Percentiles rank a stretch among this genome's conserved stretches.
These are phyloP conservation scores for Brachionus koreanus DNA, from an alignment of 1,140 invertebrate species.

Conservation along the genomic window DNA sequence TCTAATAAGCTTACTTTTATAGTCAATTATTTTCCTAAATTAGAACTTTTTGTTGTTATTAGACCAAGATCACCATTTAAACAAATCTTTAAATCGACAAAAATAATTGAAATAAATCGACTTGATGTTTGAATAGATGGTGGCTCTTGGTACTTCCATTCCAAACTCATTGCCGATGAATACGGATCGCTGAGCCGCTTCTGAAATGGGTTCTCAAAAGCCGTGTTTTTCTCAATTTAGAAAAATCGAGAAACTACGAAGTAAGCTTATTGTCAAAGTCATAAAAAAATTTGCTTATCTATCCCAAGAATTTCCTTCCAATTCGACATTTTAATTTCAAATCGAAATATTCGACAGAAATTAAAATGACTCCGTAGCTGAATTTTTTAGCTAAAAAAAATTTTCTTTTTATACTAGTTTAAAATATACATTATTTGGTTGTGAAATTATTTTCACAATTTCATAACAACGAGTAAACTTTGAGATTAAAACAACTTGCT, in stretches of 20 bases:
- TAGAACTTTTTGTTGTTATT: not conserved
- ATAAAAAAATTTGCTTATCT: not conserved
- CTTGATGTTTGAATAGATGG: not conserved
- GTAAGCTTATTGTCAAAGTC: not conserved
- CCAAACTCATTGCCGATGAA: not conserved
- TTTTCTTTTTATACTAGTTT: not conserved
- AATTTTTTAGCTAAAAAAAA: not conserved
- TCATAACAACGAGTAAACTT: too few relatives aligned
- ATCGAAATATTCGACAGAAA: not conserved
- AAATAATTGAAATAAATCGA: not conserved
- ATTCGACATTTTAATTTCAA: not conserved
- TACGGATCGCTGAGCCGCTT: conserved; percentile 14
- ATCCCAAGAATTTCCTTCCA: not conserved
- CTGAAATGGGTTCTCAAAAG: conserved; percentile 12
- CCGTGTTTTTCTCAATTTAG: conserved; percentile 10
- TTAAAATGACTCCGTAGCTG: conserved; percentile 14
- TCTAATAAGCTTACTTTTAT: too few relatives aligned
- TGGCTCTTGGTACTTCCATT: conserved; percentile 22
- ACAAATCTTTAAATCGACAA: not conserved
- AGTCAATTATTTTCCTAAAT: too few relatives aligned
- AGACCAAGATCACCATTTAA: not conserved
- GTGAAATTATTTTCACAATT: not conserved
- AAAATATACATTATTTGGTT: not conserved
- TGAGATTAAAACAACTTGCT: too few relatives aligned
- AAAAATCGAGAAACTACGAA: conserved; percentile 30